phyloP scores from a whole-genome alignment of 1,140 invertebrate species.

The Drosophila auraria region DNA sequence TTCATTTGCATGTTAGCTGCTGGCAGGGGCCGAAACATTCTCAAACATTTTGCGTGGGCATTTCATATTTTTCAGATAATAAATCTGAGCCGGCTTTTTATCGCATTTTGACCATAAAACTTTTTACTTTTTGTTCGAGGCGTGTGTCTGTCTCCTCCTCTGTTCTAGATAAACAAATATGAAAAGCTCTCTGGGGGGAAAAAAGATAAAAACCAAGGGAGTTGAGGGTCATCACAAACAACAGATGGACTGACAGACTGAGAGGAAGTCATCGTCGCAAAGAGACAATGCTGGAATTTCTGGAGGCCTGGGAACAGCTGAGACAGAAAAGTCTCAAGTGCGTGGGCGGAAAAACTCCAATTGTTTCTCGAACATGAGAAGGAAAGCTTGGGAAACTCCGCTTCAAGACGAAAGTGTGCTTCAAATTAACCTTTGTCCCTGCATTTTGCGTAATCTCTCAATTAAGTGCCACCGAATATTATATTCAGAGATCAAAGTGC shows the following conservation, averaged over 20 bases:
- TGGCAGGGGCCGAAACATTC: conserved; percentile 49
- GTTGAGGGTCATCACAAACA: conserved; percentile 20
- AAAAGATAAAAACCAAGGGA: conserved; percentile 13
- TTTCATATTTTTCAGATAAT: conserved; percentile 73
- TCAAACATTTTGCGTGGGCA: conserved; percentile 67
- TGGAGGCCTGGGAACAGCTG: conserved; percentile 58
- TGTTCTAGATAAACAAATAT: conserved; percentile 60
- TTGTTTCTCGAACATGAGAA: conserved; percentile 18
- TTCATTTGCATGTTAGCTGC: conserved; percentile 61
- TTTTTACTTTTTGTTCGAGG: conserved; percentile 20
- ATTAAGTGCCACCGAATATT: conserved; percentile 41
- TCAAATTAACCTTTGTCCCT: conserved; percentile 44
- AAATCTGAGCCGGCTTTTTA: conserved; percentile 73
- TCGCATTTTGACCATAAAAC: conserved; percentile 67
- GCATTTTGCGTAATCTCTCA: conserved; percentile 42
- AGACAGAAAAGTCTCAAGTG: conserved; percentile 38
- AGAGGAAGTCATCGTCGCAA: conserved; percentile 20
- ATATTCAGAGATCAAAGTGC: conserved; percentile 53
- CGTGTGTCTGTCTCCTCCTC: conserved; percentile 1
- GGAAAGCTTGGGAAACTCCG: conserved; percentile 29
- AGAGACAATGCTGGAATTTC: conserved; percentile 26
- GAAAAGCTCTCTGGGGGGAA: conserved; percentile 40
- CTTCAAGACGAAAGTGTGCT: conserved; percentile 22
- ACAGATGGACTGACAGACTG: conserved; percentile 25
- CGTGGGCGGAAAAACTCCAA: conserved; percentile 50